Base-by-base conservation (phyloP, 2,888 invertebrate genomes). In the Andrena flavipes region DNA sequence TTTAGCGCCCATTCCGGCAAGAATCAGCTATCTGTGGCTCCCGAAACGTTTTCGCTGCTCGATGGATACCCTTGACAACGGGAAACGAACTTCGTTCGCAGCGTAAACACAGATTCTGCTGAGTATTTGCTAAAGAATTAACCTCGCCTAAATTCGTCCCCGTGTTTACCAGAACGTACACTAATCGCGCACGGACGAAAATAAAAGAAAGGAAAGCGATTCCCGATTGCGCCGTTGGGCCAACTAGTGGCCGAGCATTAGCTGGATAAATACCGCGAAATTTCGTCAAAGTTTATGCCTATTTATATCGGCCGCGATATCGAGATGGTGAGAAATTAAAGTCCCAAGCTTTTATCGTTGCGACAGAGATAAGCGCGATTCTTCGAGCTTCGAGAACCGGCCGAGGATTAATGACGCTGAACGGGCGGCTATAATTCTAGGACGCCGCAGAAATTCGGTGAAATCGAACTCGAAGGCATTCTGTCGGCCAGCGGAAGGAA, bases 121-220 rank as follows among this genome's bases (percentile, higher is more conserved):
- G 56, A 62, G 51, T 75, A 56, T 82, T 82, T 69, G 68, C 76
- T 51, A 51, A 59, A 20, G 72, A 80, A 76, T 76, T 76, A 76
- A 76, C 76, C 64, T 20, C 48, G 42, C 29, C 16, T 33, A 60
- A 80, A 64, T 23, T 35, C 63, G 42, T 16, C 29, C 13, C 16
- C 5, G 42, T 42, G 67, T 59, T 77, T 63, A 29, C 59, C 49
- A 2, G 56, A 29, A 68, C 67, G 30, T 20, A 10, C 33, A 33
- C n/a, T 49, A 49, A 68, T 48, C 69, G 59, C 33, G 20, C 8
- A 13, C 13, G 20, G 30, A 42, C 64, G 42, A 54, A 49, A 67
- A 54, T 10, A 42, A 71, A 76, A 79, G 35, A 56, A 76, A 64
- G 20, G n/a, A 35, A 54, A 42, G 8, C 23, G 20, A 54, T 35